Percentiles rank a stretch among this genome's conserved stretches.
These are phyloP conservation scores for Venturia canescens DNA, from an alignment of 1,140 invertebrate genomes.

Conservation along the genomic window DNA sequence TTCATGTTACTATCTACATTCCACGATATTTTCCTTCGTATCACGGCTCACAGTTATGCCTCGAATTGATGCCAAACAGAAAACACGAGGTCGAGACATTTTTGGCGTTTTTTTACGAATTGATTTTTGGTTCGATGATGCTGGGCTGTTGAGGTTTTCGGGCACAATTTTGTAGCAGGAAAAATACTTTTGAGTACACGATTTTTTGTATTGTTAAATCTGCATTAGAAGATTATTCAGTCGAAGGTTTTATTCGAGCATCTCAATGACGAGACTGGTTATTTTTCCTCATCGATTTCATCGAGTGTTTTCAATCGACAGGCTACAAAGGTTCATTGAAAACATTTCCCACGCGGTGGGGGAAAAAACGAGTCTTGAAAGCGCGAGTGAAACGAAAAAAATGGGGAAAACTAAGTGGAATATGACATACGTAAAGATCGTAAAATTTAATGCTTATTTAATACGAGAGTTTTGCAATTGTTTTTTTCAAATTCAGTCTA, in stretches of 20 bases:
- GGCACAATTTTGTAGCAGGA: not conserved
- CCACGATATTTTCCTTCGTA: not conserved
- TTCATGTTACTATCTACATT: not conserved
- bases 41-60: not conserved
- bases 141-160: not conserved
- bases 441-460: constrained; percentile 26
- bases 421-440: not conserved
- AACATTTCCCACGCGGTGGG: not conserved
- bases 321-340: not conserved
- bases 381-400: not conserved
- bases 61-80: not conserved
- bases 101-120: not conserved
- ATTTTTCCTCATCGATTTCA: not conserved
- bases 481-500: no score
- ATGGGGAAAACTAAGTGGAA: not conserved
- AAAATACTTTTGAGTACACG: no score
- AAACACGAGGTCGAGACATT: not conserved
- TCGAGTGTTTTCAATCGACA: not conserved
- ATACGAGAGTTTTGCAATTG: constrained; percentile 21
- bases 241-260: no score
- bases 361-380: not conserved
- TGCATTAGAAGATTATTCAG: no score
- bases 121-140: not conserved
- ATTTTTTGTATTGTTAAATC: no score
- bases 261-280: no score